phyloP scores from a whole-genome alignment of 2,888 invertebrate species.

The Spodoptera exigua region DNA sequence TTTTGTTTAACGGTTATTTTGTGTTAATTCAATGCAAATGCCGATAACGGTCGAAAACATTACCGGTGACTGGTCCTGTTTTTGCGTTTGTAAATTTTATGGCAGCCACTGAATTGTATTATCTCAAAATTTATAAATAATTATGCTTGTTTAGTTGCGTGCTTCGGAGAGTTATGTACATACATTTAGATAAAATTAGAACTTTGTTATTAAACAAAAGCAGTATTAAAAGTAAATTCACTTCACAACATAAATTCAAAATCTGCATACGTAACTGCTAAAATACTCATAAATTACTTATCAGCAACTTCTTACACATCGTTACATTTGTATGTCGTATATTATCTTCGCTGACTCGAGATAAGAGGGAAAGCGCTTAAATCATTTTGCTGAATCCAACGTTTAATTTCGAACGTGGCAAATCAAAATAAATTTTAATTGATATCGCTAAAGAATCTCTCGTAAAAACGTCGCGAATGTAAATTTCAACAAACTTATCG shows the following conservation, averaged over 20 bases:
- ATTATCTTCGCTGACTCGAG: conserved; percentile 37
- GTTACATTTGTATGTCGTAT: conserved; percentile 33
- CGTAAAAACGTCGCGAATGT: conserved; percentile 34
- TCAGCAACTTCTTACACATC: conserved; percentile 33
- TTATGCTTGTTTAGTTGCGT: conserved; percentile 21
- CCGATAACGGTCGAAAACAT: conserved; percentile 60
- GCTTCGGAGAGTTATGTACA: not conserved
- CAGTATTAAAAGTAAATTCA: not conserved
- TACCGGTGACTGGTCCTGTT: conserved; percentile 45
- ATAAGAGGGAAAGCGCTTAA: conserved; percentile 35
- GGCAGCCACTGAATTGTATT: conserved; percentile 20
- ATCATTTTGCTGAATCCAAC: conserved; percentile 24
- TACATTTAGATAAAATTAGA: not conserved
- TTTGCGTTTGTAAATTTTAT: conserved; percentile 43
- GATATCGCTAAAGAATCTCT: conserved; percentile 32
- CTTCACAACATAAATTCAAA: conserved; percentile 8
- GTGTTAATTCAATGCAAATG: conserved; percentile 78
- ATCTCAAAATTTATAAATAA: conserved; percentile 29
- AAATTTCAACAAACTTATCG: conserved; percentile 50
- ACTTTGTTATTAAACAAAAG: no score
- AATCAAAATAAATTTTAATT: conserved; percentile 44
- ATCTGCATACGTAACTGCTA: conserved; percentile 19
- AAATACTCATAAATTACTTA: conserved; percentile 36
- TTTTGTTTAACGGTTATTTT: conserved; percentile 80
- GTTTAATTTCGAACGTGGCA: conserved; percentile 26